Percentiles rank a stretch among this genome's conserved stretches.
phyloP scores from a whole-genome alignment of 2,888 invertebrate genomes.

The Tribolium freemani region DNA sequence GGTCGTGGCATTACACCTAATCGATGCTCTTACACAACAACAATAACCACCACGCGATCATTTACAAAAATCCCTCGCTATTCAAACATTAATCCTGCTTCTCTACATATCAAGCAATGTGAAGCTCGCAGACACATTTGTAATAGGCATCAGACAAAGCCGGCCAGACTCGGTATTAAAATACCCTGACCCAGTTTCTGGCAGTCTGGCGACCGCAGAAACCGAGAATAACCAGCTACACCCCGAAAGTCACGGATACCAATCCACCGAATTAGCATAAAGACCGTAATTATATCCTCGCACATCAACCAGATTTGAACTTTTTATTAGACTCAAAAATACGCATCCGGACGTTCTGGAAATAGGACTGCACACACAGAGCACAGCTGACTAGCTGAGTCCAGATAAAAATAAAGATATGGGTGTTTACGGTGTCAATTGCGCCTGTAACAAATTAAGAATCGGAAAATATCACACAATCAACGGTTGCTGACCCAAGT shows the following conservation, averaged over 20 bases:
- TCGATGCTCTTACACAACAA: constrained; percentile 13
- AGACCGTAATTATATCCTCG: neutral
- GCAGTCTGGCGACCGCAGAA: constrained; percentile 47
- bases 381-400: too few species aligned
- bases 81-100: neutral
- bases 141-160: constrained; percentile 42
- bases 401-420: too few species aligned
- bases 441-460: too few species aligned
- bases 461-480: too few species aligned
- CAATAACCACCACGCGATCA: neutral
- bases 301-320: neutral
- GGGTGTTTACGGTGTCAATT: too few species aligned
- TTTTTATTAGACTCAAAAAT: too few species aligned
- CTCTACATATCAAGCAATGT: neutral
- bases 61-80: neutral
- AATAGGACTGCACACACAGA: too few species aligned
- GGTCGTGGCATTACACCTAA: constrained; percentile 22
- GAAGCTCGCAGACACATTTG: constrained; percentile 35
- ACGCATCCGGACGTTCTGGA: too few species aligned
- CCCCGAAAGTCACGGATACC: constrained; percentile 36
- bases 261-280: neutral
- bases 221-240: constrained; percentile 36
- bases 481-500: too few species aligned
- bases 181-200: constrained; percentile 57
- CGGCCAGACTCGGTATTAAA: constrained; percentile 49